Percentiles rank a stretch among this genome's conserved stretches.
Evolutionary conservation across 2,888 invertebrate species (phyloP).

Genomic region (Abrostola tripartita): DNA sequence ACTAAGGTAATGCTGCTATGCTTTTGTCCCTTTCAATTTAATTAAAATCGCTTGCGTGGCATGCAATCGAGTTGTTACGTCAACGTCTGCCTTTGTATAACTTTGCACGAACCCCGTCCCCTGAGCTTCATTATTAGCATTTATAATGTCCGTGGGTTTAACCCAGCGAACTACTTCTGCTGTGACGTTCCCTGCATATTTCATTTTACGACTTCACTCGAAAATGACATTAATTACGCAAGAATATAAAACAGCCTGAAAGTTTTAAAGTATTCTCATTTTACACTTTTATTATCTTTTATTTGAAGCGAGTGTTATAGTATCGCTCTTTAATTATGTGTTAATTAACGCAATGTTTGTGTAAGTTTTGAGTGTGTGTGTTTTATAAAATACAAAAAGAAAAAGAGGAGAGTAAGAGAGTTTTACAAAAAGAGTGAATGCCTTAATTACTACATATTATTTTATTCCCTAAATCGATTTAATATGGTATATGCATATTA

Average conservation of each 20-base stretch:
- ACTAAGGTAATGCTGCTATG: slow-evolving; percentile 75
- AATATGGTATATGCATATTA: too few relatives aligned
- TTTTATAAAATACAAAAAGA: too few relatives aligned
- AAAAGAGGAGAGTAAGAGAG: too few relatives aligned
- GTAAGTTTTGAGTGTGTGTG: too few relatives aligned
- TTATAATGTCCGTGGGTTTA: slow-evolving; percentile 46
- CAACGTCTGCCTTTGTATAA: slow-evolving; percentile 37
- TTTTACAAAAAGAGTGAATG: too few relatives aligned
- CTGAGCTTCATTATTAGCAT: slow-evolving; percentile 54
- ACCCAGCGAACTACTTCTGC: slow-evolving; percentile 11
- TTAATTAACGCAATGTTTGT: too few relatives aligned
- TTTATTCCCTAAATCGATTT: too few relatives aligned
- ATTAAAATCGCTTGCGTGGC: slow-evolving; percentile 78
- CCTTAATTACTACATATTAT: too few relatives aligned
- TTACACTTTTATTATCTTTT: slow-evolving; percentile 4
- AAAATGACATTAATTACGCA: slow-evolving; percentile 18
- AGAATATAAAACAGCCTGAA: slow-evolving; percentile 9
- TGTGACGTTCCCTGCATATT: slow-evolving; percentile 46
- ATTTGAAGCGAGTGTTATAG: background rate
- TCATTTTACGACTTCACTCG: slow-evolving; percentile 37
- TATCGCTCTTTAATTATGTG: background rate
- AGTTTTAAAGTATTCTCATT: slow-evolving; percentile 13
- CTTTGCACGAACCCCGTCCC: slow-evolving; percentile 49
- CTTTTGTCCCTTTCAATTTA: slow-evolving; percentile 73
- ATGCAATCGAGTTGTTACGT: slow-evolving; percentile 69